A percentile compares a stretch with the other conserved stretches of the same genome.
phyloP scores from a whole-genome alignment of 2,888 invertebrate genomes.

The Tenthredo livida region DNA sequence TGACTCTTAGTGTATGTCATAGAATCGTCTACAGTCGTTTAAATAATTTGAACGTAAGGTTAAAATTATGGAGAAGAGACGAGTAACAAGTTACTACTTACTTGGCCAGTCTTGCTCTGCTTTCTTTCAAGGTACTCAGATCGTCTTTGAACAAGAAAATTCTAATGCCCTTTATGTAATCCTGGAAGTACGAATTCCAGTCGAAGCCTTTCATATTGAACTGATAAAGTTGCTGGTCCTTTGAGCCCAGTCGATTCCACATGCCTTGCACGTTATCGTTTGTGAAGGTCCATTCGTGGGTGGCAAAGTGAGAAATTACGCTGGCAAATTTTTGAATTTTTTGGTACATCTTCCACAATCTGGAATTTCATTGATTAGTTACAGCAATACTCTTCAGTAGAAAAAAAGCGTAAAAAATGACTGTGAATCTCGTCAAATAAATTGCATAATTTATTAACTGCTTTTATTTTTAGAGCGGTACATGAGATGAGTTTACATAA shows the following conservation, averaged over 20 bases:
- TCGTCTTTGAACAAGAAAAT: slow-evolving; percentile 89
- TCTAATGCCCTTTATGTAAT: slow-evolving; percentile 87
- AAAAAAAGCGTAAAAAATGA: neutral
- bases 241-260: slow-evolving; percentile 80
- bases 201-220: slow-evolving; percentile 86
- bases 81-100: slow-evolving; percentile 69
- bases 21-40: neutral
- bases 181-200: slow-evolving; percentile 86
- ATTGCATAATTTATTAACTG: neutral
- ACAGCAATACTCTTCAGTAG: neutral
- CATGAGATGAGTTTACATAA: no score
- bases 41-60: neutral
- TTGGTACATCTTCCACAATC: slow-evolving; percentile 88
- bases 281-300: slow-evolving; percentile 86
- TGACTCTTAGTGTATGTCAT: neutral
- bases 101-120: slow-evolving; percentile 82
- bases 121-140: slow-evolving; percentile 83
- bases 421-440: neutral
- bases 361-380: slow-evolving; percentile 73
- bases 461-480: neutral
- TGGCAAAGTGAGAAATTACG: slow-evolving; percentile 87
- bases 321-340: slow-evolving; percentile 90
- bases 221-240: slow-evolving; percentile 82
- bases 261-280: slow-evolving; percentile 83
- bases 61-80: neutral